A percentile compares a stretch with the other conserved stretches of the same genome.
These are phyloP conservation scores for Rhynchonycteris naso DNA, from an alignment of 2,797 vertebrate species.

Conservation along the genomic window DNA sequence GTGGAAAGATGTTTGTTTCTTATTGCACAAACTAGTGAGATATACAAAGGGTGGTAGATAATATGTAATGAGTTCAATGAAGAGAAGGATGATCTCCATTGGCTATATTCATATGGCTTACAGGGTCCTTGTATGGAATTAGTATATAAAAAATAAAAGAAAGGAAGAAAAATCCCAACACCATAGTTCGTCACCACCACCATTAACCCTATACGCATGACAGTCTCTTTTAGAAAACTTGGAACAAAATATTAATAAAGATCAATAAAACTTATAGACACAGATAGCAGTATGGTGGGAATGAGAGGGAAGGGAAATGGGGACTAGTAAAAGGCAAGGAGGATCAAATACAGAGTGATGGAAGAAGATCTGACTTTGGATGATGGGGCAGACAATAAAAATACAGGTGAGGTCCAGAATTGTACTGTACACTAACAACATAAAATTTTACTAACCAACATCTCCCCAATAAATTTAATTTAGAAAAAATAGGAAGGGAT, in stretches of 20 bases:
- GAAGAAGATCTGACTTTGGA: not conserved
- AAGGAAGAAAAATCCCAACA: too few relatives aligned
- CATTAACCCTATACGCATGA: not conserved
- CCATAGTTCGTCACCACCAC: not conserved
- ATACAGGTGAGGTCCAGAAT: not conserved
- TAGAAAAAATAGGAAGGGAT: not conserved
- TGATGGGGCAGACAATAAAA: not conserved
- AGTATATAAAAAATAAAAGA: not conserved
- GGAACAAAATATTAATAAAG: not conserved
- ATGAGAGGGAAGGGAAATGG: not conserved
- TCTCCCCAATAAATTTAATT: too few relatives aligned
- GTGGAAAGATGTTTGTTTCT: not conserved
- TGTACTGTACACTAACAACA: too few relatives aligned
- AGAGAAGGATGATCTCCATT: fast-evolving
- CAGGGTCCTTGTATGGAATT: not conserved
- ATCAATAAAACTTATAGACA: not conserved
- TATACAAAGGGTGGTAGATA: not conserved
- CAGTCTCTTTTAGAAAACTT: not conserved
- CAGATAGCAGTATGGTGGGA: not conserved
- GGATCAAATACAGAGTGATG: not conserved
- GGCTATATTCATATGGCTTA: not conserved
- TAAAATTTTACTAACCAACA: too few relatives aligned
- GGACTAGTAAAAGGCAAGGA: too few relatives aligned
- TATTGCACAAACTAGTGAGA: not conserved
- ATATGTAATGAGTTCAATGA: not conserved